These are phyloP conservation scores for Idaea dimidiata DNA, from an alignment of 2,888 invertebrate species.

Conservation along the genomic window DNA sequence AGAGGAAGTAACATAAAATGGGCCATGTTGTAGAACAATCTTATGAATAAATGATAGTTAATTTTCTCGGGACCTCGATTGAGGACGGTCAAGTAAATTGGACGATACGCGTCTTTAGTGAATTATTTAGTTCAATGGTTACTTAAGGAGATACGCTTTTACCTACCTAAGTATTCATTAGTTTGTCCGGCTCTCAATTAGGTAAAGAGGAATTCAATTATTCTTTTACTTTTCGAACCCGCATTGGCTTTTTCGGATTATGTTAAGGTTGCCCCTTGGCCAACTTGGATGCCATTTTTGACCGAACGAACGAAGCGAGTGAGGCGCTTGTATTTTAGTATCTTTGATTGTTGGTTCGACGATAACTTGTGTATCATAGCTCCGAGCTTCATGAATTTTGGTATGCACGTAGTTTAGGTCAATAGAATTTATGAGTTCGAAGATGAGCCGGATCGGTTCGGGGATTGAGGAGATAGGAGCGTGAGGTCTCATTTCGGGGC, in stretches of 20 bases:
- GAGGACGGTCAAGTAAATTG: conserved; percentile 13
- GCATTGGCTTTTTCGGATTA: not conserved
- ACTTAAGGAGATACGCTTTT: not conserved
- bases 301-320: too few relatives aligned
- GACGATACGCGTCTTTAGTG: conserved; percentile 3
- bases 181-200: not conserved
- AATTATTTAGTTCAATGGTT: not conserved
- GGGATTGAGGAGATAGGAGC: too few relatives aligned
- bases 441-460: too few relatives aligned
- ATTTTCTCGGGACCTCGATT: conserved; percentile 17
- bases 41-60: conserved; percentile 19
- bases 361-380: too few relatives aligned
- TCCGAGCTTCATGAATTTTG: too few relatives aligned
- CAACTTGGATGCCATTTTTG: too few relatives aligned
- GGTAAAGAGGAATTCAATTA: not conserved
- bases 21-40: conserved; percentile 7
- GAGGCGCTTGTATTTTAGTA: too few relatives aligned
- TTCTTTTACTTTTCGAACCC: not conserved
- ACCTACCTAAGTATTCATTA: not conserved
- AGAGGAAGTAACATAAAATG: not conserved
- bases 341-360: too few relatives aligned
- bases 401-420: too few relatives aligned
- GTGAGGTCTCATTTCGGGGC: too few relatives aligned
- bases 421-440: too few relatives aligned
- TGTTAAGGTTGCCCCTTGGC: too few relatives aligned